Evolutionary conservation across 1,140 invertebrate genomes (phyloP).

Genomic region (Pseudobourletiella spinata): DNA sequence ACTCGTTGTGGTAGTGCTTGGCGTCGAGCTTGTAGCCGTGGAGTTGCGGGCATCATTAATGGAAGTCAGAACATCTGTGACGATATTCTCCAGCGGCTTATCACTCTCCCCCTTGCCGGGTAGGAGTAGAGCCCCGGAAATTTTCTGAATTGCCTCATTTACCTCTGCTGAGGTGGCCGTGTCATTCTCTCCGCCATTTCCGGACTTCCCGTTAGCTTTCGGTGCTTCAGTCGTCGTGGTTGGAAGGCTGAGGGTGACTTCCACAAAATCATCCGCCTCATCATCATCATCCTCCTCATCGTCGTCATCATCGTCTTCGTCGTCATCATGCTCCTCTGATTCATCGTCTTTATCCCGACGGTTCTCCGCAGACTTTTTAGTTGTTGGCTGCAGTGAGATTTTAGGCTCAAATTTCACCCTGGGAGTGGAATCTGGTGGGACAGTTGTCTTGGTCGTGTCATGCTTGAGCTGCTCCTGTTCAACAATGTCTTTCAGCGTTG

Average conservation of each 20-base stretch:
- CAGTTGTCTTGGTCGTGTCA: not conserved
- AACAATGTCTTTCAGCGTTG: conserved; percentile 30
- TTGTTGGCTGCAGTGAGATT: too few species aligned
- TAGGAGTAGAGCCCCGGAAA: conserved; percentile 31
- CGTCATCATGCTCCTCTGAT: conserved; percentile 3
- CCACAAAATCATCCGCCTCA: conserved; percentile 19
- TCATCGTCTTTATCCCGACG: not conserved
- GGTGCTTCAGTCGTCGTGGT: conserved; percentile 14
- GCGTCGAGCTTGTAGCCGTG: not conserved
- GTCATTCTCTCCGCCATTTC: conserved; percentile 25
- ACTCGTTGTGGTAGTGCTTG: conserved; percentile 1
- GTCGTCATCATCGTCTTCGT: conserved; percentile 5
- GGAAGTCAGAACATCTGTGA: conserved; percentile 28
- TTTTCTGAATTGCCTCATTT: conserved; percentile 32
- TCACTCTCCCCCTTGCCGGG: conserved; percentile 12
- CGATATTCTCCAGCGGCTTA: conserved; percentile 33
- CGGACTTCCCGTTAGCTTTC: conserved; percentile 10
- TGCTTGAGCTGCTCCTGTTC: conserved; percentile 27
- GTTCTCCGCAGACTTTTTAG: not conserved
- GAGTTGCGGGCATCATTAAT: conserved; percentile 27
- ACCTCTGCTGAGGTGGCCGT: conserved; percentile 34
- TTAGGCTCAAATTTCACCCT: too few species aligned
- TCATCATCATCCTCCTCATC: not conserved
- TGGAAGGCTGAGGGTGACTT: not conserved
- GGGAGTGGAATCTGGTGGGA: too few species aligned